A percentile compares a stretch with the other conserved stretches of the same genome.
These are phyloP conservation scores for Saccostrea echinata DNA, from an alignment of 1,140 invertebrate genomes.

Conservation along the genomic window DNA sequence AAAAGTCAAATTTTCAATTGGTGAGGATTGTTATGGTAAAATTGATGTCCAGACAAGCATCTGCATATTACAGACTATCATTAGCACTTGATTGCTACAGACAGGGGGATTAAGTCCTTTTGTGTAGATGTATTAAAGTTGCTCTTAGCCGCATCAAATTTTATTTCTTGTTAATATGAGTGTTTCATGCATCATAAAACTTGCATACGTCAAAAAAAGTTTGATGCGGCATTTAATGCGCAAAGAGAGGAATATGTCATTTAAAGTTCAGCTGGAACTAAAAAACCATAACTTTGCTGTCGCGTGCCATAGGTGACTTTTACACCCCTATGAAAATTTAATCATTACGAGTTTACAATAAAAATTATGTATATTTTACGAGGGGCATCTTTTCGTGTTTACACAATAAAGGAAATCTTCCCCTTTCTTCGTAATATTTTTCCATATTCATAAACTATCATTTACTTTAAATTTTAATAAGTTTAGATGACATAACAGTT, in stretches of 20 bases:
- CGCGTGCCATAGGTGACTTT: slow-evolving; percentile 9
- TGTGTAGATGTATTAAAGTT: background rate
- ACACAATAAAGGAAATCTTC: background rate
- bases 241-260: background rate
- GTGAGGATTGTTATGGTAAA: slow-evolving; percentile 8
- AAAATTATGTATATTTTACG: slow-evolving; percentile 30
- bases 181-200: slow-evolving; percentile 29
- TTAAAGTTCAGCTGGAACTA: background rate
- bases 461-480: background rate
- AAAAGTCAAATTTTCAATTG: background rate
- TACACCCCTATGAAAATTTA: background rate
- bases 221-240: background rate
- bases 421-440: background rate
- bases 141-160: slow-evolving; percentile 28
- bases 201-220: slow-evolving; percentile 3
- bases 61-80: background rate
- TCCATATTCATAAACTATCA: background rate
- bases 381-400: background rate
- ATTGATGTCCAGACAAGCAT: background rate
- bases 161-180: slow-evolving; percentile 26
- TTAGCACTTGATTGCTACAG: slow-evolving; percentile 12
- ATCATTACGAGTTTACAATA: slow-evolving; percentile 5
- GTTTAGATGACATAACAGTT: background rate
- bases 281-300: background rate
- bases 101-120: background rate